Conservation (phyloP, 2,888 invertebrate genomes). For the Tachina grossa region DNA sequence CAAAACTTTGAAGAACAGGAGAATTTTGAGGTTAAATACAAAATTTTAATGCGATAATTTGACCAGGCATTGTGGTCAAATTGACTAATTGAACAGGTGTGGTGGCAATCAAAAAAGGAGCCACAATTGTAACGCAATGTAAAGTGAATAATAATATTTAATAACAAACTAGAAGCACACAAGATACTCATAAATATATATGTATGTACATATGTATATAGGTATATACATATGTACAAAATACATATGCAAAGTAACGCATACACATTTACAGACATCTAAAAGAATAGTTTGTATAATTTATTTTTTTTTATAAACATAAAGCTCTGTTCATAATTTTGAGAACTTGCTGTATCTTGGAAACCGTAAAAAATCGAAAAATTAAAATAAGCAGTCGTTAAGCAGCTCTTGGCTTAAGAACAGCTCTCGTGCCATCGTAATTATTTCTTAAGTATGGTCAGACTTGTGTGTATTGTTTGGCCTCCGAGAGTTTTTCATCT, state of each 20-base stretch:
- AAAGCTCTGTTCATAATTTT: too few species aligned
- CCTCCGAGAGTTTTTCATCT: too few species aligned
- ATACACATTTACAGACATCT: slow-evolving; percentile 3
- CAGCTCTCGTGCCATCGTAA: too few species aligned
- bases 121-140: slow-evolving; percentile 71
- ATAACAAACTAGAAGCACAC: slow-evolving; percentile 47
- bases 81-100: slow-evolving; percentile 82
- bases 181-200: slow-evolving; percentile 9
- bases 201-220: not conserved
- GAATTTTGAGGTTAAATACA: slow-evolving; percentile 80
- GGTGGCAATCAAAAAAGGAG: slow-evolving; percentile 73
- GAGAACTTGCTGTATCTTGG: too few species aligned
- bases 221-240: too few species aligned
- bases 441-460: too few species aligned
- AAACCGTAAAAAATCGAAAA: too few species aligned
- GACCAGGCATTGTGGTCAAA: slow-evolving; percentile 82
- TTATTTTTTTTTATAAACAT: too few species aligned
- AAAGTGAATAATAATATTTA: slow-evolving; percentile 70
- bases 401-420: too few species aligned
- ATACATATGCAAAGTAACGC: too few species aligned
- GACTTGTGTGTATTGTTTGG: too few species aligned
- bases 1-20: slow-evolving; percentile 58
- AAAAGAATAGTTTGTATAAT: not conserved
- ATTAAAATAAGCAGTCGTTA: too few species aligned
- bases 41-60: slow-evolving; percentile 82